Evolutionary conservation across 2,797 vertebrate species (phyloP), one percentile per base, ranked within the genome.

Genomic region (Lindbergichthys nudifrons): DNA sequence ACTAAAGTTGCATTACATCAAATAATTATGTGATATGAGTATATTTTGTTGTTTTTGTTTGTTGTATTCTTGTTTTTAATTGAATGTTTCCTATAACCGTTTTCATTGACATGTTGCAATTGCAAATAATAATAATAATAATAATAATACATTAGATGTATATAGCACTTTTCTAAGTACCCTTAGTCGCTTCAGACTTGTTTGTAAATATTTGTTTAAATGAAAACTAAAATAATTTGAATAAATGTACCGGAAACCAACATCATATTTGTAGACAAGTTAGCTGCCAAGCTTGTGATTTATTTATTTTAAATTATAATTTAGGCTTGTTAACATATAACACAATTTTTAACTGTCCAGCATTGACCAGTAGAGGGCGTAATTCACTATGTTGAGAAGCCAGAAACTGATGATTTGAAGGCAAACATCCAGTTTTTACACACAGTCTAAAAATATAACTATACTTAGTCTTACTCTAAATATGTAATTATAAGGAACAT

Each of bases 341-440:
- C 26, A 26, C 26, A 26, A 26, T 26, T 26, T 4, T 26, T 4
- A 26, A 26, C 26, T 26, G 26, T 26, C 26, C 26, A 26, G 26
- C 26, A 26, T 26, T 26, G 26, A 18, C 79, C 87, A 90, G 39
- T 68, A 86, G 86, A 84, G 47, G 83, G 67, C 0, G 75, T 39
- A 30, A 21, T 32, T 50, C 5, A 19, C 16, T 47, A 46, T 43
- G 68, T 63, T 74, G 3, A 73, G 63, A 52, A 47, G 18, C 30
- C 19, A 7, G 3, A 53, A 4, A 12, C 30, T 64, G 26, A 36
- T 16, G 10, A 3, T n/a, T 60, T 19, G 3, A 19, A 7, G 9
- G 7, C 1, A 63, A 7, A 32, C 9, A 50, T 36, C 4, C 1
- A 67, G 8, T 42, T 70, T 9, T 43, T 23, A 65, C 14, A 16